Conservation (phyloP, 64 coral and sea anemone genomes). For the Montipora capricornis region DNA sequence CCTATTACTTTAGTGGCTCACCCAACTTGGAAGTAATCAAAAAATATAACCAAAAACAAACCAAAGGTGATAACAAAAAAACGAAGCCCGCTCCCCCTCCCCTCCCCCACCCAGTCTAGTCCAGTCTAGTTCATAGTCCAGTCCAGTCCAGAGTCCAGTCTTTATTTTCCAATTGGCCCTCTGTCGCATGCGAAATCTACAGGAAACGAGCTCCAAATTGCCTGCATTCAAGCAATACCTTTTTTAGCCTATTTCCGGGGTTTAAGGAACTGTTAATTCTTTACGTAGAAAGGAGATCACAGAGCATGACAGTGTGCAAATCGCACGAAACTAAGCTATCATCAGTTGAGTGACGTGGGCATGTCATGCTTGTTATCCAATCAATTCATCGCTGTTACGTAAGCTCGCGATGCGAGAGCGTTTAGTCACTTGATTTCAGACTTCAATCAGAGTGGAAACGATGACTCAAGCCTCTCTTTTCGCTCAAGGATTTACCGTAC, state of each 20-base stretch:
- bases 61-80: too few species aligned
- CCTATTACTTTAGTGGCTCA: too few species aligned
- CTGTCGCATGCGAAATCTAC: background rate
- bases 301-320: conserved; percentile 34
- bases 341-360: conserved; percentile 33
- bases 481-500: conserved; percentile 9
- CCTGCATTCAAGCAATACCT: conserved; percentile 50
- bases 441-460: background rate
- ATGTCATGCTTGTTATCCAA: conserved; percentile 26
- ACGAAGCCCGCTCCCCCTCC: too few species aligned
- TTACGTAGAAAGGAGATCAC: conserved; percentile 49
- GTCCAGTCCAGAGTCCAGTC: too few species aligned
- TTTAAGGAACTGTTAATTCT: conserved; percentile 60
- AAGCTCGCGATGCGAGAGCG: background rate
- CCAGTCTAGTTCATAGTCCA: too few species aligned
- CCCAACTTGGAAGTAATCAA: too few species aligned
- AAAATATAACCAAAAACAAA: too few species aligned
- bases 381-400: conserved; percentile 24
- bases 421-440: conserved; percentile 41
- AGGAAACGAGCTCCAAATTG: conserved; percentile 55
- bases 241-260: conserved; percentile 43
- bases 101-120: too few species aligned
- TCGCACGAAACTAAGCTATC: background rate
- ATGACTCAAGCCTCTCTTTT: conserved; percentile 8
- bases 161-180: too few species aligned